Evolutionary conservation across 2,888 invertebrate species (phyloP).

Genomic region (Metacarcinus magister): DNA sequence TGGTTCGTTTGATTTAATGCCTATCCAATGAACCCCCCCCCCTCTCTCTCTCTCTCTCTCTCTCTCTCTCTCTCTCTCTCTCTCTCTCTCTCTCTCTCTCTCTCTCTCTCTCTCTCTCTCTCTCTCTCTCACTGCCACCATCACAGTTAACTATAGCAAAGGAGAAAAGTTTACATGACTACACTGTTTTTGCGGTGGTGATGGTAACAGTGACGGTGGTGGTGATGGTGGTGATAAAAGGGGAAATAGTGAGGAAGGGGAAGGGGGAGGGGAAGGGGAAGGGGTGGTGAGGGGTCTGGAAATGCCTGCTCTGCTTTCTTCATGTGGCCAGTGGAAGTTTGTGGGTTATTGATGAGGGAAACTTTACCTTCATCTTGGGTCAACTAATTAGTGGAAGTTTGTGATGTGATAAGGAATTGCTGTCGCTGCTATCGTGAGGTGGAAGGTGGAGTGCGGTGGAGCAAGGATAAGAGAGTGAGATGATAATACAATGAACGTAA

Average conservation of each 20-base stretch:
- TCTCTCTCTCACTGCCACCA: too few species aligned
- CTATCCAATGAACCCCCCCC: too few species aligned
- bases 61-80: too few species aligned
- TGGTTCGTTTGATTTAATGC: too few species aligned
- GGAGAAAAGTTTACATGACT: too few species aligned
- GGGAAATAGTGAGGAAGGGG: neutral
- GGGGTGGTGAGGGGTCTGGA: neutral
- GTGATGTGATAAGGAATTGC: conserved; percentile 28
- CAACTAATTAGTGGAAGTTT: conserved; percentile 49
- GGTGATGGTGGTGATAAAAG: too few species aligned
- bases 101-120: too few species aligned
- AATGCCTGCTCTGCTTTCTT: neutral
- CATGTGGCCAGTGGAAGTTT: neutral
- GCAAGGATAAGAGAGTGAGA: neutral
- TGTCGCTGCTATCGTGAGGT: neutral
- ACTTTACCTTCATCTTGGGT: neutral
- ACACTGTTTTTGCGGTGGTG: too few species aligned
- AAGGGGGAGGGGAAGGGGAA: neutral
- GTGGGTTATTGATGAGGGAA: conserved; percentile 29
- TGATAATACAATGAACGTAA: neutral
- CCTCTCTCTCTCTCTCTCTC: neutral
- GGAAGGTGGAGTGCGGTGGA: neutral
- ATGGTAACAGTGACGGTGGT: too few species aligned
- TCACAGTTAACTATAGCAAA: too few species aligned
- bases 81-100: too few species aligned